Evolutionary conservation across 1,140 invertebrate genomes (phyloP).

Genomic region (Sarcophaga bullata): DNA sequence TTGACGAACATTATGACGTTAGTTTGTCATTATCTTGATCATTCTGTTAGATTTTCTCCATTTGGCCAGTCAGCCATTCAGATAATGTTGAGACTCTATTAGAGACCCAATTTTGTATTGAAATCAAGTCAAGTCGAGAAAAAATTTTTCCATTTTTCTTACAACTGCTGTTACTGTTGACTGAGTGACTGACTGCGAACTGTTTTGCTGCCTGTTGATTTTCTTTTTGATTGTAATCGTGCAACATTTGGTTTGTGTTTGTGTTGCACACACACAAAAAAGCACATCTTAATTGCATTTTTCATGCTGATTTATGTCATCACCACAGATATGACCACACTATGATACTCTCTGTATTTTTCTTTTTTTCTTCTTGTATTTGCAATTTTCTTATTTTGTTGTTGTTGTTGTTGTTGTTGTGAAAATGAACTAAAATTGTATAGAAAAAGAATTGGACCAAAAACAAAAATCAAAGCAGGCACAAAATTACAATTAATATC

Average conservation of each 20-base stretch:
- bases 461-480: neutral
- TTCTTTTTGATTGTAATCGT: neutral
- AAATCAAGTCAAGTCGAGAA: neutral
- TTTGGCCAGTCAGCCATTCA: neutral
- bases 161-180: neutral
- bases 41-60: neutral
- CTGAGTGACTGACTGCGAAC: neutral
- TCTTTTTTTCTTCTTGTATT: neutral
- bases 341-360: constrained; percentile 44
- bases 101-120: constrained; percentile 14
- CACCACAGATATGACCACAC: constrained; percentile 55
- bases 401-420: neutral
- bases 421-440: neutral
- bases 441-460: constrained; percentile 26
- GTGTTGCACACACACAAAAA: constrained; percentile 31
- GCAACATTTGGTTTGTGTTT: neutral
- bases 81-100: neutral
- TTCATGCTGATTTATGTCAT: constrained; percentile 52
- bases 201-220: neutral
- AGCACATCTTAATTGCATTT: constrained; percentile 55
- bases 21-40: constrained; percentile 23
- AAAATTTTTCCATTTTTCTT: neutral
- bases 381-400: neutral
- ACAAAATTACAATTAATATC: neutral
- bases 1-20: neutral